Evolutionary conservation across 1,140 invertebrate genomes (phyloP).

Genomic region (Drosophila melanica): DNA sequence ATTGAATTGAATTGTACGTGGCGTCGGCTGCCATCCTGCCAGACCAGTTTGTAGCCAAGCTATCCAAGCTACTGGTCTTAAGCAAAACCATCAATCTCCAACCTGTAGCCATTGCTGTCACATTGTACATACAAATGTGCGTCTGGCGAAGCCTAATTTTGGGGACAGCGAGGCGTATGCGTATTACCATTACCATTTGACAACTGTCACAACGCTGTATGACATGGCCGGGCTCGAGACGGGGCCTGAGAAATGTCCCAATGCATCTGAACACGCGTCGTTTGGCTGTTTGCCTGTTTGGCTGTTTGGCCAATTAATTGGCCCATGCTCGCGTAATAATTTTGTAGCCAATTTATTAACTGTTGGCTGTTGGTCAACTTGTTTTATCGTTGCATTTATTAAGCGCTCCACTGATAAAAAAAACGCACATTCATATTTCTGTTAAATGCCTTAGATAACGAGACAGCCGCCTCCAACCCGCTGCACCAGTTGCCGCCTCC

Average conservation of each 20-base stretch:
- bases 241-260: slow-evolving; percentile 44
- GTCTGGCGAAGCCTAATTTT: slow-evolving; percentile 60
- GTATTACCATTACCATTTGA: slow-evolving; percentile 77
- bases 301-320: slow-evolving; percentile 51
- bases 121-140: slow-evolving; percentile 68
- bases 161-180: slow-evolving; percentile 57
- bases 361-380: slow-evolving; percentile 55
- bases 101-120: slow-evolving; percentile 64
- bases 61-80: slow-evolving; percentile 71
- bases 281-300: slow-evolving; percentile 44
- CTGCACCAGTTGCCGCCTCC: slow-evolving; percentile 12
- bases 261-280: slow-evolving; percentile 46
- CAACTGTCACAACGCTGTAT: slow-evolving; percentile 81
- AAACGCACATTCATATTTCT: slow-evolving; percentile 70
- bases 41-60: slow-evolving; percentile 62
- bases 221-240: slow-evolving; percentile 50
- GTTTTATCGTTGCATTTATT: slow-evolving; percentile 78
- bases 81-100: slow-evolving; percentile 78
- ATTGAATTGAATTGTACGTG: slow-evolving; percentile 66
- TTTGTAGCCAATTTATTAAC: slow-evolving; percentile 78
- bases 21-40: slow-evolving; percentile 60
- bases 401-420: slow-evolving; percentile 74
- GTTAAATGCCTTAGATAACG: slow-evolving; percentile 74
- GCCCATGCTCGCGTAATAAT: slow-evolving; percentile 73
- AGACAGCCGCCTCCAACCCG: slow-evolving; percentile 25